Base-by-base conservation (phyloP, 2,888 invertebrate genomes). In the Luperina testacea region DNA sequence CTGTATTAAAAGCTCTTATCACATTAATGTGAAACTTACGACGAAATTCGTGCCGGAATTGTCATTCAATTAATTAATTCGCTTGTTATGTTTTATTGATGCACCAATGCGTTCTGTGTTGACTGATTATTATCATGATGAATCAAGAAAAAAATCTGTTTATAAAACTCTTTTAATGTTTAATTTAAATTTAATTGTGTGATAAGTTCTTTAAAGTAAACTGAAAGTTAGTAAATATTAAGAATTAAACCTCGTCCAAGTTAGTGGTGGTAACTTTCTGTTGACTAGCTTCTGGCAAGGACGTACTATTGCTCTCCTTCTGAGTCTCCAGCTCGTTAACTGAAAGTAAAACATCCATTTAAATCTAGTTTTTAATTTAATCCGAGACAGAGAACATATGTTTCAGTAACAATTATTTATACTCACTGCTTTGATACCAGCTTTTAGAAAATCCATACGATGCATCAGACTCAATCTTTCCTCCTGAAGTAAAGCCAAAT, bases 241-340 rank as follows among this genome's bases (percentile, higher is more conserved):
- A 85, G 78, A 85, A 82, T 75, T 86, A 92, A 94, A 85, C 94
- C 95, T 95, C 93, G 82, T 94, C 93, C 85, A 88, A 88, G 87
- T 93, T 92, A 92, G 91, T 91, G 77, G 91, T 91, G 77, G 89
- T 87, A 89, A 85, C 89, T 88, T 88, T 92, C 81, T 91, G 92
- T 86, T 97, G 97, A 79, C 87, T 87, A 85, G 85, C 97, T 85
- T 95, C 95, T 79, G 97, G 96, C 95, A 85, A 97, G 90, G 92
- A 90, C 86, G 95, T 96, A 93, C 87, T 95, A 90, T 90, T 96
- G 90, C 78, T 95, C 90, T 90, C 94, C 89, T 88, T 92, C 88
- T 85, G 91, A 89, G 88, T 96, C 91, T 97, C 97, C 90, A 97
- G 93, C 89, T 97, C 97, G 90, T 97, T 97, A 91, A 97, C 97